Conservation (phyloP, 2,113 vertebrate species). For the Cyprinodon tularosa region DNA sequence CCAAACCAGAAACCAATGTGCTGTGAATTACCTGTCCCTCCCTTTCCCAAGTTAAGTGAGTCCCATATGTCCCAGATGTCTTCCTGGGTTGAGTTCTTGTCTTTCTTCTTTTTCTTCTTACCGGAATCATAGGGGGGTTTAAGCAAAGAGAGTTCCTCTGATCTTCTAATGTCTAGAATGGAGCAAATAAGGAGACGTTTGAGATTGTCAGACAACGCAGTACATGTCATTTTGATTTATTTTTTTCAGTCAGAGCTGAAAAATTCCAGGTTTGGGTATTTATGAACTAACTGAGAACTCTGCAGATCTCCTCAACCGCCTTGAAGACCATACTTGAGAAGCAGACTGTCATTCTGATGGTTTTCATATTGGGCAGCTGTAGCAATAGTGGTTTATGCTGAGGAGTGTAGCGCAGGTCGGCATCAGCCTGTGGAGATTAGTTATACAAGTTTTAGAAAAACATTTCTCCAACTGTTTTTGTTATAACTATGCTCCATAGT, state of each 20-base stretch:
- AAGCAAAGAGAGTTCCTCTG: constrained; percentile 94
- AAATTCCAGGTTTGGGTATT: neutral
- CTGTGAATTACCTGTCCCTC: constrained; percentile 80
- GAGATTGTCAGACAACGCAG: neutral
- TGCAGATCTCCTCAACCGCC: constrained; percentile 91
- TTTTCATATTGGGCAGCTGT: constrained; percentile 92
- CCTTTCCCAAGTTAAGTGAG: constrained; percentile 76
- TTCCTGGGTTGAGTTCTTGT: constrained; percentile 84
- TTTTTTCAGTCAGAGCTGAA: neutral
- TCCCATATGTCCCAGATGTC: constrained; percentile 87
- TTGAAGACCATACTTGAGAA: constrained; percentile 92
- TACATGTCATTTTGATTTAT: neutral
- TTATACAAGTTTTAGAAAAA: neutral
- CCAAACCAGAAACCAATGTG: neutral
- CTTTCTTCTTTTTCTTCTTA: constrained; percentile 97
- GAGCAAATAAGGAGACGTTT: neutral
- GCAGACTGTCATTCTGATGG: constrained; percentile 86
- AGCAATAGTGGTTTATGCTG: constrained; percentile 92
- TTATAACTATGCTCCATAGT: neutral
- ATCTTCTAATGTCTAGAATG: constrained; percentile 87
- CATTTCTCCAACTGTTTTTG: neutral
- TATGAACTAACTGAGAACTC: constrained; percentile 88
- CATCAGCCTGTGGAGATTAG: constrained; percentile 83
- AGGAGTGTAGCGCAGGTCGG: constrained; percentile 90
- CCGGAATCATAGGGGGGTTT: constrained; percentile 82